Evolutionary conservation across 2,113 vertebrate species (phyloP).

Genomic region (Anseranas semipalmata): DNA sequence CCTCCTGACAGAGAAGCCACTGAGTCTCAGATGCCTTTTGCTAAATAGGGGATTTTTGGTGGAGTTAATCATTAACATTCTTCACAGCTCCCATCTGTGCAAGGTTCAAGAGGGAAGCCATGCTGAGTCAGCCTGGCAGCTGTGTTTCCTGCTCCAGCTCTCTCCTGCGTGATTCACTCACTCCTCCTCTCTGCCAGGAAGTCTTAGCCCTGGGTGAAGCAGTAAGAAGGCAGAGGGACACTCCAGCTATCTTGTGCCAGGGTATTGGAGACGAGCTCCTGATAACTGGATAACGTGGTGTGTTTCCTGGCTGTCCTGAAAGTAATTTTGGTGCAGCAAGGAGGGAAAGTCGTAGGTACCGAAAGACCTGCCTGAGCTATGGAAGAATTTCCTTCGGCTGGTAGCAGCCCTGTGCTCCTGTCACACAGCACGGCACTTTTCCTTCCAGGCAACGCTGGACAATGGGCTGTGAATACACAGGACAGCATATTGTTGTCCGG

Average conservation of each 20-base stretch:
- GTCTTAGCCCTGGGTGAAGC: background rate
- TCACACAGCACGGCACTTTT: accelerated
- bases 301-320: background rate
- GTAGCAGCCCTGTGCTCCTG: accelerated
- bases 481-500: background rate
- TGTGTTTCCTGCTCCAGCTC: constrained; percentile 4
- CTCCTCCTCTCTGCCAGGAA: background rate
- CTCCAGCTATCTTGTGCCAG: background rate
- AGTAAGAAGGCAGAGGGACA: background rate
- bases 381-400: background rate
- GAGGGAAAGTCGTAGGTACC: background rate
- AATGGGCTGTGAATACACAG: background rate
- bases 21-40: background rate
- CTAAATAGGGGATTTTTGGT: background rate
- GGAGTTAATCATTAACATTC: constrained; percentile 36
- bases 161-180: background rate
- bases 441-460: background rate
- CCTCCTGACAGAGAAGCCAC: background rate
- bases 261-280: background rate
- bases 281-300: no score
- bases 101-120: background rate
- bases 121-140: constrained; percentile 1
- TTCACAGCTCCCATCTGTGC: background rate
- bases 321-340: background rate
- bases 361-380: background rate